phyloP scores from a whole-genome alignment of 2,113 vertebrate species.

The Steatornis caripensis region DNA sequence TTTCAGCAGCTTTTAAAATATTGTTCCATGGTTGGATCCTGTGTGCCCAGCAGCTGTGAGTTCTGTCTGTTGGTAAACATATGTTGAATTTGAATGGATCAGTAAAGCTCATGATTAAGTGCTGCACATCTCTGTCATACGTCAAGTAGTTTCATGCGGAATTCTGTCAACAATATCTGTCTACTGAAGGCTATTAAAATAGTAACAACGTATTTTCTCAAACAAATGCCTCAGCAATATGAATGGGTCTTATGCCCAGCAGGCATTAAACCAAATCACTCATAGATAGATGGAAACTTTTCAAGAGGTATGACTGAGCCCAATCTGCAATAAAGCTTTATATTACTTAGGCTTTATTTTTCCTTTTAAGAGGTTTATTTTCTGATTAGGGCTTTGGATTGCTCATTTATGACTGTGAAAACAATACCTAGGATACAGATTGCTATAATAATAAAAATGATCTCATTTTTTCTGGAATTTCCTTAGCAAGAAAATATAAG shows the following conservation, averaged over 20 bases:
- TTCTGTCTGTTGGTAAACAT: background rate
- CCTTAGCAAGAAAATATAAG: background rate
- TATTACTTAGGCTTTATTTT: background rate
- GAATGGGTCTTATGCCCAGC: background rate
- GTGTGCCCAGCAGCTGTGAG: background rate
- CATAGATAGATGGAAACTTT: background rate
- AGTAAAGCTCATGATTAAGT: background rate
- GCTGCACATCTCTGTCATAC: background rate
- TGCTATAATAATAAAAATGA: background rate
- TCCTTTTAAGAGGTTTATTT: background rate
- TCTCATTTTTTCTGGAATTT: background rate
- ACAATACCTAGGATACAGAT: background rate
- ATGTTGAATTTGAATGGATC: background rate
- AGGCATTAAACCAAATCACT: background rate
- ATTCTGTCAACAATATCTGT: background rate
- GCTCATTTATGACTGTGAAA: background rate
- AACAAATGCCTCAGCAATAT: background rate
- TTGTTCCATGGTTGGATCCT: background rate
- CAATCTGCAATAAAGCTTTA: background rate
- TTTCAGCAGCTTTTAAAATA: background rate
- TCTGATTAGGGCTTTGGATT: background rate
- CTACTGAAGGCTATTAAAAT: background rate
- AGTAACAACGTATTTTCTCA: background rate
- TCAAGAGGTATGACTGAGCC: background rate
- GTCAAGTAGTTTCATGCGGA: background rate